Evolutionary conservation across 2,113 vertebrate species (phyloP).

Genomic region (Perca fluviatilis): DNA sequence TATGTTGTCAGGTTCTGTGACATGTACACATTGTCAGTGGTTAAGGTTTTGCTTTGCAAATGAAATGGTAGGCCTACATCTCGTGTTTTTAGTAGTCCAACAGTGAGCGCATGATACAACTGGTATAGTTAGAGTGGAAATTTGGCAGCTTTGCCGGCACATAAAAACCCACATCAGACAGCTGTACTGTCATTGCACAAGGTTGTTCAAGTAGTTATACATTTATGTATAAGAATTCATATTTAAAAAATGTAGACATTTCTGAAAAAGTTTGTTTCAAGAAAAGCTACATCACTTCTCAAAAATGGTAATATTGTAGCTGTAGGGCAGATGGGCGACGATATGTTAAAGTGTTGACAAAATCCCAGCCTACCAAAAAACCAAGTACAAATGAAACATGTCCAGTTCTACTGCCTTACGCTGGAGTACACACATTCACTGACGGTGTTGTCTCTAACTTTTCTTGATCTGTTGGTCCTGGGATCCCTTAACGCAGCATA

Average conservation of each 20-base stretch:
- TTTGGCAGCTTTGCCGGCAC: neutral
- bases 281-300: neutral
- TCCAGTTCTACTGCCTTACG: neutral
- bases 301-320: too few relatives aligned
- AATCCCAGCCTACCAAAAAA: neutral
- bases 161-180: neutral
- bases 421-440: conserved; percentile 34
- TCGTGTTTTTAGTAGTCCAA: too few relatives aligned
- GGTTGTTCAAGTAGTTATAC: too few relatives aligned
- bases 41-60: too few relatives aligned
- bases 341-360: neutral
- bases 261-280: too few relatives aligned
- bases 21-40: neutral
- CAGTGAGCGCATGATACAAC: too few relatives aligned
- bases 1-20: too few relatives aligned
- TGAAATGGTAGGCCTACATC: too few relatives aligned
- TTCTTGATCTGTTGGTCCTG: neutral
- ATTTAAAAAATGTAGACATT: too few relatives aligned
- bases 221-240: too few relatives aligned
- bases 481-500: conserved; percentile 16
- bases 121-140: neutral
- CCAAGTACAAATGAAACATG: neutral
- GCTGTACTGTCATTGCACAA: neutral
- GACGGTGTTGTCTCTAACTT: neutral
- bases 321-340: too few relatives aligned